Percentiles rank a stretch among this genome's conserved stretches.
These are phyloP conservation scores for Neocrepidodera transversa DNA, from an alignment of 2,888 invertebrate genomes.

Conservation along the genomic window DNA sequence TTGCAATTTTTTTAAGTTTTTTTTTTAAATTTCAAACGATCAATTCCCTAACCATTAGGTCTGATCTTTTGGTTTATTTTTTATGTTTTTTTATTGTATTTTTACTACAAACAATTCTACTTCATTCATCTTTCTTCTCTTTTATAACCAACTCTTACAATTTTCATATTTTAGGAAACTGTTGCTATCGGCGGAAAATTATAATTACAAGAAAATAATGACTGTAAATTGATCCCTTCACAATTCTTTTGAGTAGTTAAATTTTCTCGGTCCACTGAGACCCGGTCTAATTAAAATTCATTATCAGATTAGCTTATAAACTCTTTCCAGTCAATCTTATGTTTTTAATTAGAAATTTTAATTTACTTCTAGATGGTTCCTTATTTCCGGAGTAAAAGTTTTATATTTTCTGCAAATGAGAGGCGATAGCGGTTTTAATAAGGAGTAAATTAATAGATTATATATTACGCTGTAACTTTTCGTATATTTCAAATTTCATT, in stretches of 20 bases:
- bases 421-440: conserved; percentile 12
- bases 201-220: conserved; percentile 20
- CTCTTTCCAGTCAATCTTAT: conserved; percentile 23
- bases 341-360: conserved; percentile 28
- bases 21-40: no score
- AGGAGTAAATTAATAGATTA: conserved; percentile 8
- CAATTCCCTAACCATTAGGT: no score
- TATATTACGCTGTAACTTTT: background rate
- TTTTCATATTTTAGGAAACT: no score
- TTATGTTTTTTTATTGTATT: no score
- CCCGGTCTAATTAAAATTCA: conserved; percentile 27
- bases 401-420: conserved; percentile 4
- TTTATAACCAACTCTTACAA: no score
- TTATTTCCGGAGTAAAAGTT: background rate
- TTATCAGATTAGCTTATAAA: conserved; percentile 30
- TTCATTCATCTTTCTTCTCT: no score
- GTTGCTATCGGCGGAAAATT: conserved; percentile 2
- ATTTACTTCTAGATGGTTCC: conserved; percentile 8
- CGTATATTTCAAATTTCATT: background rate
- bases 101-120: no score
- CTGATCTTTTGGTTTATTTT: no score
- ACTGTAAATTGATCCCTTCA: conserved; percentile 12
- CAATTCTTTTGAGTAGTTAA: conserved; percentile 8
- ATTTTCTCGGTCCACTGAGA: conserved; percentile 24
- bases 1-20: no score